Percentiles rank a stretch among this genome's conserved stretches.
phyloP scores from a whole-genome alignment of 2,797 vertebrate genomes.

The Babyrousa celebensis region DNA sequence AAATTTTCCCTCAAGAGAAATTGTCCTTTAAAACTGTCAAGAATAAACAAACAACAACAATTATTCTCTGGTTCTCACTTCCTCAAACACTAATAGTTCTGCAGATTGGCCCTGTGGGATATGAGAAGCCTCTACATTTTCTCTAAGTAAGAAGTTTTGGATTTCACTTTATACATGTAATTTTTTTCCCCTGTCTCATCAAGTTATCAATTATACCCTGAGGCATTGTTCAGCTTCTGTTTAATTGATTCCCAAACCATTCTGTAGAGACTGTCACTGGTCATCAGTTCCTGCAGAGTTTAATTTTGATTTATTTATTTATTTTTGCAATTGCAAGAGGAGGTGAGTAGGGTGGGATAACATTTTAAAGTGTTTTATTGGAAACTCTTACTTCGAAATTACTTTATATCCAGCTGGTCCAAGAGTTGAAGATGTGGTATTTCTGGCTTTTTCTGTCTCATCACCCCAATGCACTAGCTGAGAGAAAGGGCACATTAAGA shows the following conservation, averaged over 20 bases:
- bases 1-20: conserved; percentile 70
- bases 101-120: conserved; percentile 63
- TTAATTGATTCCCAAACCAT: conserved; percentile 32
- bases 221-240: conserved; percentile 43
- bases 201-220: conserved; percentile 60
- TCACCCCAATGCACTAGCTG: not conserved
- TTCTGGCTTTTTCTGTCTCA: not conserved
- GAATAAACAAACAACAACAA: conserved; percentile 78
- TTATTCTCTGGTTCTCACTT: conserved; percentile 59
- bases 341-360: not conserved
- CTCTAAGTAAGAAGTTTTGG: conserved; percentile 67
- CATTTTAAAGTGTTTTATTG: conserved; percentile 30
- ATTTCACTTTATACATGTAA: conserved; percentile 51
- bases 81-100: conserved; percentile 36
- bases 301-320: conserved; percentile 25
- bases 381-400: not conserved
- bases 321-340: not conserved
- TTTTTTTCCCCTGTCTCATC: conserved; percentile 54
- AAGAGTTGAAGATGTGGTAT: conserved; percentile 23
- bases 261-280: conserved; percentile 12
- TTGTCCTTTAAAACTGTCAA: conserved; percentile 79
- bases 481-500: not conserved
- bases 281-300: conserved; percentile 38
- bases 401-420: not conserved
- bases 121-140: conserved; percentile 9